A percentile compares a stretch with the other conserved stretches of the same genome.
These are phyloP conservation scores for Drosophila dives DNA, from an alignment of 2,888 invertebrate genomes.

Conservation along the genomic window DNA sequence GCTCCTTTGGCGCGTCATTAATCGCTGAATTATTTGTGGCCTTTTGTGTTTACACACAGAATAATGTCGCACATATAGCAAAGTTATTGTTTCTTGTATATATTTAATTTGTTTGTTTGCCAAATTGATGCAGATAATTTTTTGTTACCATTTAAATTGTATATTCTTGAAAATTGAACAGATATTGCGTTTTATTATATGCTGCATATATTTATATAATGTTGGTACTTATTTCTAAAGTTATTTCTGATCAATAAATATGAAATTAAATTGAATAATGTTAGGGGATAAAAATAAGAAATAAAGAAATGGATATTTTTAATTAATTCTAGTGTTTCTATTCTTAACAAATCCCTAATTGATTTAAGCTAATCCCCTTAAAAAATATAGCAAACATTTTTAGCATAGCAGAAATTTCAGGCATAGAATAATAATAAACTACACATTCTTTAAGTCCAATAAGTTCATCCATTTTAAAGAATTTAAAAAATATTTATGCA, in stretches of 20 bases:
- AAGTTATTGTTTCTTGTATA: conserved; percentile 10
- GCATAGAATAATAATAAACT: not conserved
- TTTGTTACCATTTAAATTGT: not conserved
- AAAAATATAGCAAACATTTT: not conserved
- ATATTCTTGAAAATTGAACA: not conserved
- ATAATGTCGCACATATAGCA: conserved; percentile 39
- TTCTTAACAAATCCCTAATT: conserved; percentile 3
- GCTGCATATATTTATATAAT: not conserved
- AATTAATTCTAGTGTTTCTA: not conserved
- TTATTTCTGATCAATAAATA: not conserved
- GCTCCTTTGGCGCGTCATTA: conserved; percentile 20
- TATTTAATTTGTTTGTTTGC: conserved; percentile 31
- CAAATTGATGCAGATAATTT: conserved; percentile 2
- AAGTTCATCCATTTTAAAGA: not conserved
- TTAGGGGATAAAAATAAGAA: not conserved
- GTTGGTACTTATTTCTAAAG: not conserved
- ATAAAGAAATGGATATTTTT: not conserved
- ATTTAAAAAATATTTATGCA: not conserved
- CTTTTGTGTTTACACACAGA: conserved; percentile 42
- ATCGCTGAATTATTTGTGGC: conserved; percentile 38
- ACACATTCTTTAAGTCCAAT: not conserved
- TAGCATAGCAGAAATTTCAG: conserved; percentile 1
- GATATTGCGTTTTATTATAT: too few relatives aligned
- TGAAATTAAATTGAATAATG: not conserved
- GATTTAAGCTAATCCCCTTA: conserved; percentile 6